Percentiles rank a stretch among this genome's conserved stretches.
Evolutionary conservation across 2,888 invertebrate species (phyloP).

Genomic region (Eupithecia inturbata): DNA sequence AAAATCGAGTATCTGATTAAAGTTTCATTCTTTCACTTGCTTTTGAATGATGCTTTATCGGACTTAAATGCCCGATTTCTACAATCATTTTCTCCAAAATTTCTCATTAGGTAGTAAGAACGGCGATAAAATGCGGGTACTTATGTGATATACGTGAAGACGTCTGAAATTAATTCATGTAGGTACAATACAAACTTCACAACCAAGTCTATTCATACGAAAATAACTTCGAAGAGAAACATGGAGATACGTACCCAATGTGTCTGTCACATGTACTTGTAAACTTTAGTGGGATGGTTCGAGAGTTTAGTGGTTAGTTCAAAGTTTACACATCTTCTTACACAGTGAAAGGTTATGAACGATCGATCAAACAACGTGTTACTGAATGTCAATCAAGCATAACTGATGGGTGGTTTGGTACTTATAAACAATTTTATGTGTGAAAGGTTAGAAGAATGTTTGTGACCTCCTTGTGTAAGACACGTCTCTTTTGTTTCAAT

Average conservation of each 20-base stretch:
- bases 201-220: not conserved
- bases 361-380: slow-evolving; percentile 11
- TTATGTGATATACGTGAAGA: not conserved
- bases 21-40: slow-evolving; percentile 9
- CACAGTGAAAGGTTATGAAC: not conserved
- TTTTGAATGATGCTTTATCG: not conserved
- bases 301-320: slow-evolving; percentile 14
- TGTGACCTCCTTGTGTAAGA: not conserved
- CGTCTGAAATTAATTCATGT: not conserved
- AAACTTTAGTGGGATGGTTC: slow-evolving; percentile 10
- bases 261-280: slow-evolving; percentile 6
- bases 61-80: not conserved
- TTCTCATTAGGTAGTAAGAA: too few species aligned
- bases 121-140: not conserved
- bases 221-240: slow-evolving; percentile 8
- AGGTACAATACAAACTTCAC: slow-evolving; percentile 7
- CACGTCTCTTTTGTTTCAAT: not conserved
- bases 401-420: slow-evolving; percentile 9
- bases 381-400: slow-evolving; percentile 12
- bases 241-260: slow-evolving; percentile 1
- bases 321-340: slow-evolving; percentile 4
- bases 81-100: not conserved
- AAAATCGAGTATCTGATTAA: slow-evolving; percentile 16
- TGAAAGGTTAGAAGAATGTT: slow-evolving; percentile 1
- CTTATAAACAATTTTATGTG: slow-evolving; percentile 6